A percentile compares a stretch with the other conserved stretches of the same genome.
Conservation (phyloP, 2,797 vertebrate genomes). For the Clarias laeviceps region DNA sequence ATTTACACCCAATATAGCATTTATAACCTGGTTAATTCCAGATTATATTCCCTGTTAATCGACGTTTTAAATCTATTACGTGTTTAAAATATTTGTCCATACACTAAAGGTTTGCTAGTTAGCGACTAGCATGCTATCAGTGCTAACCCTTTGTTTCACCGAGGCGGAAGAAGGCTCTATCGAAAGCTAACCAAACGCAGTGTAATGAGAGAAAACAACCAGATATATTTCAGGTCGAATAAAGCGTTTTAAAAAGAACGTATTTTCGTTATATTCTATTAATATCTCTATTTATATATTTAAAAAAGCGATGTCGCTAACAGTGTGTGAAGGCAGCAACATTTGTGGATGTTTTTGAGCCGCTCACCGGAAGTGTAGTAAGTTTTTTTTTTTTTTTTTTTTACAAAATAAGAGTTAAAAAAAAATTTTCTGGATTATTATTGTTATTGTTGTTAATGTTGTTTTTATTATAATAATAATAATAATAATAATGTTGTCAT, state of each 20-base stretch:
- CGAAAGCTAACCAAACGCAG: not conserved
- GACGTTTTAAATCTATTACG: not conserved
- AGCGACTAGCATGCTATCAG: constrained; percentile 18
- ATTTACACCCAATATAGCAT: not conserved
- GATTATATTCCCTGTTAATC: not conserved
- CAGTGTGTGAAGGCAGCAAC: constrained; percentile 12
- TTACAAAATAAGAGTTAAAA: constrained; percentile 5
- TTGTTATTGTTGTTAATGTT: no score
- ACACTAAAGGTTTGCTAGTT: not conserved
- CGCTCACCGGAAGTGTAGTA: not conserved
- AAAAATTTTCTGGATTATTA: no score
- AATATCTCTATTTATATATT: no score
- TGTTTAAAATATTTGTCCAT: not conserved
- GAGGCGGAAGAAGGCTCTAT: no score
- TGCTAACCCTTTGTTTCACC: constrained; percentile 16
- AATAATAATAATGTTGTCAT: not conserved
- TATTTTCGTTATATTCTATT: no score
- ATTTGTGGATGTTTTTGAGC: not conserved
- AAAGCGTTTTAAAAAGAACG: not conserved
- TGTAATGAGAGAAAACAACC: not conserved
- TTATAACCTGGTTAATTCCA: not conserved
- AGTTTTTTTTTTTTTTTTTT: not conserved
- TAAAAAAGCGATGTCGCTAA: not conserved
- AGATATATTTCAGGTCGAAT: not conserved
- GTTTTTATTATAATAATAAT: not conserved